Conservation (phyloP, 1,140 invertebrate species). For the Bilobella aurantiaca region DNA sequence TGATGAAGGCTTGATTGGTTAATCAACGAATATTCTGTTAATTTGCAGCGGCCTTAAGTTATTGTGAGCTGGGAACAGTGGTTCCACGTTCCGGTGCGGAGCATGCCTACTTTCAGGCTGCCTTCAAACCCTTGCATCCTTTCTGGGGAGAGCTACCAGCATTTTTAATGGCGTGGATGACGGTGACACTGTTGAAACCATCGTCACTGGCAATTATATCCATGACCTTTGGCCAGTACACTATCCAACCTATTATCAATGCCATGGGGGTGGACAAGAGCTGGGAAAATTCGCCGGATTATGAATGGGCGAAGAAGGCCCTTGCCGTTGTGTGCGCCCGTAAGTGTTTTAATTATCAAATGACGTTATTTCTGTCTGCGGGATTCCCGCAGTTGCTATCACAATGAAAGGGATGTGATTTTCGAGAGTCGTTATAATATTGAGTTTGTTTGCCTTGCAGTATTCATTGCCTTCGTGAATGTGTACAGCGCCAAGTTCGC, state of each 20-base stretch:
- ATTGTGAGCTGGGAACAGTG: too few relatives aligned
- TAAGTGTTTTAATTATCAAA: too few relatives aligned
- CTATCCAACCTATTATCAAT: constrained; percentile 29
- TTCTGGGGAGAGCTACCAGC: constrained; percentile 64
- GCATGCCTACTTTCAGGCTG: constrained; percentile 66
- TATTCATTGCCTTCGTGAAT: too few relatives aligned
- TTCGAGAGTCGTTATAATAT: constrained; percentile 79
- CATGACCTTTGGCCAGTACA: constrained; percentile 33
- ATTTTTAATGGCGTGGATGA: constrained; percentile 66
- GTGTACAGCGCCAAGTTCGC: too few relatives aligned
- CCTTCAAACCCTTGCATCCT: constrained; percentile 53
- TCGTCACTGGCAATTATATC: constrained; percentile 41
- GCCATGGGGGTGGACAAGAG: constrained; percentile 33
- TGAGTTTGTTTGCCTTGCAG: too few relatives aligned
- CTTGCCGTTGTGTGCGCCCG: constrained; percentile 47
- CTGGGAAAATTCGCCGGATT: constrained; percentile 41
- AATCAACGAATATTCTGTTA: too few relatives aligned
- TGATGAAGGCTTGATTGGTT: too few relatives aligned
- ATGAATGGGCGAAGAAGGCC: constrained; percentile 53
- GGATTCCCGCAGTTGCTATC: too few relatives aligned
- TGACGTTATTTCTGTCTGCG: constrained; percentile 82
- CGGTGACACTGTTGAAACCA: constrained; percentile 34
- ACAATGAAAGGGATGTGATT: too few relatives aligned
- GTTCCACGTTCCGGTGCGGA: constrained; percentile 71
- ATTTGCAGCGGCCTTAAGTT: too few relatives aligned